Conservation (phyloP, 1,140 invertebrate genomes). For the Heliconius eleuchia region DNA sequence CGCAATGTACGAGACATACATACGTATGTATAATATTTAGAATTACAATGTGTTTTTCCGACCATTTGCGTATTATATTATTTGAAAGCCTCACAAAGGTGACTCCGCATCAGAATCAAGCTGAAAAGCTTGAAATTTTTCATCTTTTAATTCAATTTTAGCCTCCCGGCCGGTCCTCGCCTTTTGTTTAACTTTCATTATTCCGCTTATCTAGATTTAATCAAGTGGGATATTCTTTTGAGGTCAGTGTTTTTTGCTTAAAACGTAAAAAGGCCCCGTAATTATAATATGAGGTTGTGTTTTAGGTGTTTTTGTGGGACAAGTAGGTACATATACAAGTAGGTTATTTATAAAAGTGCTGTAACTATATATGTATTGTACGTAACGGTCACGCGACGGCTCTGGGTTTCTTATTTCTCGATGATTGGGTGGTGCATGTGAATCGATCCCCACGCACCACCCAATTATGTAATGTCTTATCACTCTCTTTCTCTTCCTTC, state of each 20-base stretch:
- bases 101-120: not conserved
- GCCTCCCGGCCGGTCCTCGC: slow-evolving; percentile 10
- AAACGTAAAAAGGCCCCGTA: not conserved
- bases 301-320: not conserved
- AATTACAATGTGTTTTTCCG: not conserved
- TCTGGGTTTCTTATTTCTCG: too few relatives aligned
- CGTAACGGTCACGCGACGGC: too few relatives aligned
- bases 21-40: not conserved
- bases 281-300: not conserved
- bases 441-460: too few relatives aligned
- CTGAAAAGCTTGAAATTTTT: slow-evolving; percentile 9
- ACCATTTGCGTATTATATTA: slow-evolving; percentile 3
- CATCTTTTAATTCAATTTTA: slow-evolving; percentile 10
- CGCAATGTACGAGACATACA: not conserved
- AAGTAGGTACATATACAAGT: not conserved
- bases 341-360: too few relatives aligned
- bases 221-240: slow-evolving; percentile 12
- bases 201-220: slow-evolving; percentile 15
- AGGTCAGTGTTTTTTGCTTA: slow-evolving; percentile 8
- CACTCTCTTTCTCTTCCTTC: too few relatives aligned
- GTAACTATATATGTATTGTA: too few relatives aligned
- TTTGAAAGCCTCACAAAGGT: not conserved
- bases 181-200: slow-evolving; percentile 14
- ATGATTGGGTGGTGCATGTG: too few relatives aligned
- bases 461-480: too few relatives aligned